These are phyloP conservation scores for Aythya baeri DNA, from an alignment of 2,113 vertebrate species.

Conservation along the genomic window DNA sequence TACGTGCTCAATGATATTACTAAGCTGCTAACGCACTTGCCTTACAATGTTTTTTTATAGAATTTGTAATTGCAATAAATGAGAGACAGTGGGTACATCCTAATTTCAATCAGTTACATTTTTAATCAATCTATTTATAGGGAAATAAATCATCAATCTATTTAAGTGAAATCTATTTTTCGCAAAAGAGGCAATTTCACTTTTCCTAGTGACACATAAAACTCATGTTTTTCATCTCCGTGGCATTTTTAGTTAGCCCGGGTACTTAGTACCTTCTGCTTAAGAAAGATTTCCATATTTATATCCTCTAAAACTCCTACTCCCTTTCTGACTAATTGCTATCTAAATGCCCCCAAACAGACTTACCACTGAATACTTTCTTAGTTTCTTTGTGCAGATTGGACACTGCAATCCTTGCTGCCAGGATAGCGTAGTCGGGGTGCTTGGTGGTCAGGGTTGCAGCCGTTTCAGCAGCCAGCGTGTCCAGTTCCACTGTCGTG, in stretches of 20 bases:
- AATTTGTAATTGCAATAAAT: not conserved
- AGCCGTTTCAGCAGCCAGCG: conserved; percentile 91
- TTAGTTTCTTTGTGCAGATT: conserved; percentile 98
- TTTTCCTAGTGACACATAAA: not conserved
- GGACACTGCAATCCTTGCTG: conserved; percentile 94
- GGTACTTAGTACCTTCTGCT: not conserved
- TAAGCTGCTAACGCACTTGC: accelerated
- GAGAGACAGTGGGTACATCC: not conserved
- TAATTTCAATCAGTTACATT: not conserved
- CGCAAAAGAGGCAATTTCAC: not conserved
- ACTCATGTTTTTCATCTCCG: not conserved
- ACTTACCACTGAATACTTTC: conserved; percentile 95
- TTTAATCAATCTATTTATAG: not conserved
- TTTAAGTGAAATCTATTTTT: not conserved
- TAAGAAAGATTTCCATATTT: not conserved
- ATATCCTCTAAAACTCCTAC: not conserved
- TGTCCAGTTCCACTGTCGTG: conserved; percentile 94
- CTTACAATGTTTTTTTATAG: not conserved
- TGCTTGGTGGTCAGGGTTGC: conserved; percentile 96
- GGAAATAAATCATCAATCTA: not conserved
- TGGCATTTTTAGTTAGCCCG: not conserved
- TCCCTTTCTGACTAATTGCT: not conserved
- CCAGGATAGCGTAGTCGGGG: conserved; percentile 94
- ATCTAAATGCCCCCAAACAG: not conserved
- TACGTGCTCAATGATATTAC: not conserved